These are phyloP conservation scores for Ostrea denselamellosa DNA, from an alignment of 1,140 invertebrate genomes.

Conservation along the genomic window DNA sequence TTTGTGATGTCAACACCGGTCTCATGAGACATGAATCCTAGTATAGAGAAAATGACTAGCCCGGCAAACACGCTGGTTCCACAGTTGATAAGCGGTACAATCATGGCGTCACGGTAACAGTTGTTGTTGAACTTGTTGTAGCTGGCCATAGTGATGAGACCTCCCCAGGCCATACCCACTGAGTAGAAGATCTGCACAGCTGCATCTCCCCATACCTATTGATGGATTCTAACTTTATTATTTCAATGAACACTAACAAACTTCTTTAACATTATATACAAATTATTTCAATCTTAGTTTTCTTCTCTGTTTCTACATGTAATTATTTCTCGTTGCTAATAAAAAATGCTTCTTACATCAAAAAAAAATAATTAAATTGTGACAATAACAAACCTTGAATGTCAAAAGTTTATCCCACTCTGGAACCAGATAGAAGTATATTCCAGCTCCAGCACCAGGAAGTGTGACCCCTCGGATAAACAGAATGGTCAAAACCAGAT, in stretches of 20 bases:
- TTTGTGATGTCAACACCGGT: slow-evolving; percentile 71
- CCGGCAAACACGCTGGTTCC: slow-evolving; percentile 98
- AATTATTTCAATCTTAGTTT: background rate
- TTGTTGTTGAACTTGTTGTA: slow-evolving; percentile 77
- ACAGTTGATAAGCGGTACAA: slow-evolving; percentile 96
- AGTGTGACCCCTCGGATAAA: slow-evolving; percentile 89
- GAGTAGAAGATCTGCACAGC: slow-evolving; percentile 78
- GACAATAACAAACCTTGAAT: slow-evolving; percentile 48
- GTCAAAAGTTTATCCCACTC: slow-evolving; percentile 62
- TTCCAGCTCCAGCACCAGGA: slow-evolving; percentile 87
- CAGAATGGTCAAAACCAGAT: slow-evolving; percentile 88
- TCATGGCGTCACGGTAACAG: slow-evolving; percentile 88
- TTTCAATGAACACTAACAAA: too few species aligned
- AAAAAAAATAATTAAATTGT: background rate
- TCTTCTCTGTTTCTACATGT: too few species aligned
- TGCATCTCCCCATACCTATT: slow-evolving; percentile 76
- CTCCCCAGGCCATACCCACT: slow-evolving; percentile 77
- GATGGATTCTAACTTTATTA: background rate
- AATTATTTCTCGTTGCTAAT: background rate
- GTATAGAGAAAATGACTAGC: slow-evolving; percentile 97
- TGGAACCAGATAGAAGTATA: slow-evolving; percentile 82
- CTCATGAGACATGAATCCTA: slow-evolving; percentile 84
- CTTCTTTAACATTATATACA: background rate
- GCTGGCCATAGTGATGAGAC: slow-evolving; percentile 78
- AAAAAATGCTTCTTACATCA: background rate